Conservation (phyloP, 2,888 invertebrate species). For the Altica lythri region DNA sequence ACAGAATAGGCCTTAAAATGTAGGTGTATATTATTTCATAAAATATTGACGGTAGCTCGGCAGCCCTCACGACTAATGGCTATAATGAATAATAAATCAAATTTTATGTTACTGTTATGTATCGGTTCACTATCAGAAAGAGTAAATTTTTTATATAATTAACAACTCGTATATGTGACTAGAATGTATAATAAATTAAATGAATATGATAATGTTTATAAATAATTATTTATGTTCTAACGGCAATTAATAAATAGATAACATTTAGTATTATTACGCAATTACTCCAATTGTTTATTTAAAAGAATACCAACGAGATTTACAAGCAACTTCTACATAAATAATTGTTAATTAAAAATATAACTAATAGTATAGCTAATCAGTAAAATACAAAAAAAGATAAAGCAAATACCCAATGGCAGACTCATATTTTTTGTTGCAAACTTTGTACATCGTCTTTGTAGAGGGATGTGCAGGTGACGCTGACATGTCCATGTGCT, state of each 20-base stretch:
- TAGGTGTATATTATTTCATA: conserved; percentile 20
- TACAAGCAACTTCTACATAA: no score
- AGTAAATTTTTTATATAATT: conserved; percentile 20
- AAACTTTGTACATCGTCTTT: conserved; percentile 33
- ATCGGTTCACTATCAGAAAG: conserved; percentile 9
- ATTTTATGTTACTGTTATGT: conserved; percentile 20
- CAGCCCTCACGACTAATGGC: conserved; percentile 13
- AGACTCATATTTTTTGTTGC: conserved; percentile 16
- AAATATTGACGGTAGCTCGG: conserved; percentile 18
- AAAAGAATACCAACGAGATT: no score
- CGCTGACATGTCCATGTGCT: conserved; percentile 40
- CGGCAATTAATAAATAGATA: no score
- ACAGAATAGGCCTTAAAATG: conserved; percentile 17
- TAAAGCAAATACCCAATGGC: conserved; percentile 2
- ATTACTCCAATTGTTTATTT: no score
- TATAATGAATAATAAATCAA: conserved; percentile 22
- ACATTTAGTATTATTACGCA: no score
- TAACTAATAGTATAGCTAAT: no score
- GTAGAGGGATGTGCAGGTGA: conserved; percentile 44
- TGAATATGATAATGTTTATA: no score
- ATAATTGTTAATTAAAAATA: no score
- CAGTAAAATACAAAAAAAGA: no score
- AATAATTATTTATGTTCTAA: no score
- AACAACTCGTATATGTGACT: no score
- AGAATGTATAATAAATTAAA: no score